Percentiles rank a stretch among this genome's conserved stretches.
phyloP scores from a whole-genome alignment of 2,888 invertebrate species.

The Pherbina coryleti region DNA sequence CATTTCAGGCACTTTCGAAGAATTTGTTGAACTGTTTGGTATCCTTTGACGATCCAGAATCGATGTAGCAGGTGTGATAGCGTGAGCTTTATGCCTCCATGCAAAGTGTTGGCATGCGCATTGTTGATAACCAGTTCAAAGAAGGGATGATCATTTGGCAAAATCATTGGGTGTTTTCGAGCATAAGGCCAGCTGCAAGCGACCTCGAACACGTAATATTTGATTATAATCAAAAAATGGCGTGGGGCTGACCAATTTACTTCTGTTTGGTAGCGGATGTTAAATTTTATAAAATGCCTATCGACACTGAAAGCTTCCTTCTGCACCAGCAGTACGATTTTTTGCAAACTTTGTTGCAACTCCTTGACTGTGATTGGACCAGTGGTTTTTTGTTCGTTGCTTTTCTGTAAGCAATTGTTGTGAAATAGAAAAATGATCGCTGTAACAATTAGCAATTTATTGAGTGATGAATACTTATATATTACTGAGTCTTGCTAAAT shows the following conservation, averaged over 20 bases:
- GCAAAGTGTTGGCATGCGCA: slow-evolving; percentile 1
- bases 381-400: neutral
- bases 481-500: neutral
- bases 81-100: neutral
- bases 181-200: neutral
- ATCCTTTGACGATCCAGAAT: neutral
- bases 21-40: neutral
- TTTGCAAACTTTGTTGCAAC: neutral
- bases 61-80: neutral
- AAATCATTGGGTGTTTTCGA: slow-evolving; percentile 5
- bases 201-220: slow-evolving; percentile 7
- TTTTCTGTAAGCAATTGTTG: neutral
- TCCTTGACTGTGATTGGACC: neutral
- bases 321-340: neutral
- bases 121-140: neutral
- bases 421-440: slow-evolving; percentile 4
- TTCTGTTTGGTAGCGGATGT: neutral
- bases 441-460: neutral
- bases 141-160: neutral
- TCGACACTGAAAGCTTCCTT: neutral
- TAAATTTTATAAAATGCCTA: neutral
- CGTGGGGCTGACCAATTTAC: neutral
- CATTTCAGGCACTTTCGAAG: neutral
- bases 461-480: slow-evolving; percentile 13
- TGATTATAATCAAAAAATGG: slow-evolving; percentile 28